Conservation (phyloP, 1,140 invertebrate species). For the Drosophila nikananu region DNA sequence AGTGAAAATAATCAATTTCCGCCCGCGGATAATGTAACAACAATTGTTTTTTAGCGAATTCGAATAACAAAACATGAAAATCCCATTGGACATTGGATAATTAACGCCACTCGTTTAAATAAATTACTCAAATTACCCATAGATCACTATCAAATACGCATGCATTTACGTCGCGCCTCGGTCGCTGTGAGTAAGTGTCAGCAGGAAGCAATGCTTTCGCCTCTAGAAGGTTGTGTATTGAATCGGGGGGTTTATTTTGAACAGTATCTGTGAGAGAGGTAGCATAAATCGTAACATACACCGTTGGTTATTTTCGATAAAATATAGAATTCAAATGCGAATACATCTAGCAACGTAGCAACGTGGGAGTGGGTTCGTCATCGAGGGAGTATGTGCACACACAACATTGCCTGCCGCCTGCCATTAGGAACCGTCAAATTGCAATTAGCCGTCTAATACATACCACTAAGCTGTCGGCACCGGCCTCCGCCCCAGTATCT, state of each 20-base stretch:
- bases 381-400: conserved; percentile 71
- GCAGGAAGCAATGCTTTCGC: conserved; percentile 9
- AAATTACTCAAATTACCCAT: conserved; percentile 38
- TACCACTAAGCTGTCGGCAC: conserved; percentile 44
- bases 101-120: conserved; percentile 15
- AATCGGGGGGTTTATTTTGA: conserved; percentile 22
- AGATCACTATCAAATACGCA: conserved; percentile 71
- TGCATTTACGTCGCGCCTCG: conserved; percentile 40
- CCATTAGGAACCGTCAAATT: conserved; percentile 81
- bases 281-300: conserved; percentile 71
- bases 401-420: conserved; percentile 77
- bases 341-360: conserved; percentile 52
- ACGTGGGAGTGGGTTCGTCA: conserved; percentile 38
- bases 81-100: background rate
- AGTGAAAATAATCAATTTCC: conserved; percentile 45
- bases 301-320: conserved; percentile 54
- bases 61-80: conserved; percentile 14
- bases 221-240: conserved; percentile 1
- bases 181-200: background rate
- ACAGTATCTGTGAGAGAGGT: conserved; percentile 75
- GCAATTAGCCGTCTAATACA: conserved; percentile 61
- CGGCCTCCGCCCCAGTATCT: conserved; percentile 28
- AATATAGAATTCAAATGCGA: conserved; percentile 63
- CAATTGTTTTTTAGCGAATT: background rate
- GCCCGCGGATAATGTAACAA: conserved; percentile 60